Percentiles rank a stretch among this genome's conserved stretches.
phyloP scores from a whole-genome alignment of 2,113 vertebrate species.

The Jaculus jaculus region DNA sequence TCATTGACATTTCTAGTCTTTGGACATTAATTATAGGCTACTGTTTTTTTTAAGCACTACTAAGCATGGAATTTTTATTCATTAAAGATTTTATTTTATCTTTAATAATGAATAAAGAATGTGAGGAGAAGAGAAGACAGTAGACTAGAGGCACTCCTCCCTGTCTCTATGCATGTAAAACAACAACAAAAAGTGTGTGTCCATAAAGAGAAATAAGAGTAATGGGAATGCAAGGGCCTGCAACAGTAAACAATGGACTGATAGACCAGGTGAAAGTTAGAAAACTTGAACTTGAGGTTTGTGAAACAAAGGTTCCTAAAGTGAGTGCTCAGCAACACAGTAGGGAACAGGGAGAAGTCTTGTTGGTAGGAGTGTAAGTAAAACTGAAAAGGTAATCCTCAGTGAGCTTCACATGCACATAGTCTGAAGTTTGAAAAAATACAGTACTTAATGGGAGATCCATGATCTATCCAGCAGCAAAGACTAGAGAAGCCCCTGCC shows the following conservation, averaged over 20 bases:
- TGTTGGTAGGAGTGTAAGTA: background rate
- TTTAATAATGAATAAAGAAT: background rate
- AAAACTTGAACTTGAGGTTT: background rate
- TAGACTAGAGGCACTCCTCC: background rate
- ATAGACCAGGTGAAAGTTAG: background rate
- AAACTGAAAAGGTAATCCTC: background rate
- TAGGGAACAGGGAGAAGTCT: background rate
- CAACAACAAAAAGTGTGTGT: background rate
- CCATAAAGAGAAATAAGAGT: background rate
- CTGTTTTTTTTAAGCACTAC: background rate
- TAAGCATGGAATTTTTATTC: constrained; percentile 9
- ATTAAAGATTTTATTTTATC: background rate
- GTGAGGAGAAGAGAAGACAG: background rate
- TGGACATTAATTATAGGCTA: background rate
- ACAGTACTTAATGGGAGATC: background rate
- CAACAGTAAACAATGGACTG: background rate
- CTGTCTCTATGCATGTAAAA: background rate
- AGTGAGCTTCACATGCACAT: background rate
- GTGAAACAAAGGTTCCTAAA: background rate
- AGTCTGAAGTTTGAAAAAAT: too few species aligned
- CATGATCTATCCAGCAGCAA: background rate
- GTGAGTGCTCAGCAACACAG: too few species aligned
- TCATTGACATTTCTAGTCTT: background rate
- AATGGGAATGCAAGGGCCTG: too few species aligned
- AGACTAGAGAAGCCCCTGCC: background rate